Evolutionary conservation across 2,888 invertebrate species (phyloP).

Genomic region (Chymomyza procnemis): DNA sequence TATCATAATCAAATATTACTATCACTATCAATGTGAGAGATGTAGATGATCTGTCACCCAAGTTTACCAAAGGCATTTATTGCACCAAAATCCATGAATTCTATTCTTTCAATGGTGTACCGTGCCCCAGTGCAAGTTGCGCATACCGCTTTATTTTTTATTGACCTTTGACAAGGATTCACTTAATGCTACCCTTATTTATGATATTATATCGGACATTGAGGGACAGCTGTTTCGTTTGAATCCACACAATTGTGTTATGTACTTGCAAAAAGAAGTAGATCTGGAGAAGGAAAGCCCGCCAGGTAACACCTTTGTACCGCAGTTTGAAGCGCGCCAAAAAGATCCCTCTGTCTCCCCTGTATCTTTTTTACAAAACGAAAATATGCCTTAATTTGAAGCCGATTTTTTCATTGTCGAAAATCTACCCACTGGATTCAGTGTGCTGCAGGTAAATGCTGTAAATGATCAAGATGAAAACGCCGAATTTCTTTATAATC

Average conservation of each 20-base stretch:
- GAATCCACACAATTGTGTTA: constrained; percentile 85
- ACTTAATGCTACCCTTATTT: constrained; percentile 85
- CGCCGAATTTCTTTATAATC: constrained; percentile 88
- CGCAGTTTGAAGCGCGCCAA: constrained; percentile 89
- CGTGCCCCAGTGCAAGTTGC: too few relatives aligned
- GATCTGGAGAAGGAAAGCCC: constrained; percentile 88
- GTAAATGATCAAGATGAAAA: constrained; percentile 92
- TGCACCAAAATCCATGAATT: constrained; percentile 89
- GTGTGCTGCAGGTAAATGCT: constrained; percentile 82
- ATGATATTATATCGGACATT: constrained; percentile 89
- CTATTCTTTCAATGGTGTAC: constrained; percentile 86
- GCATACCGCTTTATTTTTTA: constrained; percentile 84
- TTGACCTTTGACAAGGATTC: constrained; percentile 90
- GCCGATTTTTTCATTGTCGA: constrained; percentile 94
- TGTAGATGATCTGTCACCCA: constrained; percentile 89
- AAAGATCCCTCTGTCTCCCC: constrained; percentile 87
- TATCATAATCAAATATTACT: constrained; percentile 86
- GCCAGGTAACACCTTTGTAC: constrained; percentile 86
- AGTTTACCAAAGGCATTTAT: constrained; percentile 89
- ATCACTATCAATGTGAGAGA: constrained; percentile 86
- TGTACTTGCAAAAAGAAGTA: constrained; percentile 88
- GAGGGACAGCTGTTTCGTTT: constrained; percentile 87
- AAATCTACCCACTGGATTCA: constrained; percentile 89
- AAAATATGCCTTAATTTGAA: constrained; percentile 92
- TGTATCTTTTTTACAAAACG: constrained; percentile 83